Percentiles rank a stretch among this genome's conserved stretches.
Evolutionary conservation across 2,797 vertebrate genomes (phyloP).

Genomic region (Peromyscus aztecus): DNA sequence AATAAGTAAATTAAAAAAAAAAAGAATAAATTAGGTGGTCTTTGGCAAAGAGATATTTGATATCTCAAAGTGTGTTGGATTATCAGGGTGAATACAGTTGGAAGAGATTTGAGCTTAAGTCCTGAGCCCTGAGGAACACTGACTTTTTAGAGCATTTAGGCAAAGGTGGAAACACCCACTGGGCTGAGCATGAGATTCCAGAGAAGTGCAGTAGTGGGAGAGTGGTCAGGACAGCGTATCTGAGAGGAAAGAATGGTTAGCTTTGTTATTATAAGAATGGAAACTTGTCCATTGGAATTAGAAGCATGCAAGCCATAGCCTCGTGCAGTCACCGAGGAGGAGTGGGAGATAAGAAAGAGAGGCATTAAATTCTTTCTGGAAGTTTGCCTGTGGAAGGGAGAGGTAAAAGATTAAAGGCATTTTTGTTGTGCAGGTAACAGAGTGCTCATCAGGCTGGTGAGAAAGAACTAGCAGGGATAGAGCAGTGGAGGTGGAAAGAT

Average conservation of each 20-base stretch:
- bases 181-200: neutral
- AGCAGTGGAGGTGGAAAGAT: neutral
- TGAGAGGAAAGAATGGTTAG: slow-evolving; percentile 5
- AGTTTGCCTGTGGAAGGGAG: slow-evolving; percentile 9
- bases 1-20: neutral
- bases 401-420: slow-evolving; percentile 30
- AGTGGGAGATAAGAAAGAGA: neutral
- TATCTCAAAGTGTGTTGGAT: neutral
- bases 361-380: slow-evolving; percentile 13
- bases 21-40: neutral
- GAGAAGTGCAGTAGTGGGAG: neutral
- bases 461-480: neutral
- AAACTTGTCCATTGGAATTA: neutral
- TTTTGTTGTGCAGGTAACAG: slow-evolving; percentile 49
- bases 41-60: slow-evolving; percentile 41
- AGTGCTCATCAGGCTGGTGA: slow-evolving; percentile 13
- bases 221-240: neutral
- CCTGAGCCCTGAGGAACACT: neutral
- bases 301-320: neutral
- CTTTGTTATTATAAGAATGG: slow-evolving; percentile 10
- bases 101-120: slow-evolving; percentile 1
- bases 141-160: neutral
- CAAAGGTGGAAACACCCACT: neutral
- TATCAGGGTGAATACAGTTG: neutral
- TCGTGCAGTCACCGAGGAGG: neutral